Conservation (phyloP, 53 echinoderm and acorn worm genomes). For the Pentamera pediparva region DNA sequence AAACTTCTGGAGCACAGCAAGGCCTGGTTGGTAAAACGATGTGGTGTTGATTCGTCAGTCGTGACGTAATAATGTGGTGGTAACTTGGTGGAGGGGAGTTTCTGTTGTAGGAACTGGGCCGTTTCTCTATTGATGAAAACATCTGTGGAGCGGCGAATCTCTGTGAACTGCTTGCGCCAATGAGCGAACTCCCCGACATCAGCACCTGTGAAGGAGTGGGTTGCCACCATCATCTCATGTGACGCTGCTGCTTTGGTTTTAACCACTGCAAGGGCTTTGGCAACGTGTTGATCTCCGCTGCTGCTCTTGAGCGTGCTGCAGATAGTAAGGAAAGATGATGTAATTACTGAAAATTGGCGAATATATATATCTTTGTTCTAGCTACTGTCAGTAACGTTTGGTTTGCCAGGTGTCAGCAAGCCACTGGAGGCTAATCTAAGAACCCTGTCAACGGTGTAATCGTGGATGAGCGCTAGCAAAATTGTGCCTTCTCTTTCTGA, state of each 20-base stretch:
- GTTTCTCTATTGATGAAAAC: neutral
- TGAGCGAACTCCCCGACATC: conserved; percentile 6
- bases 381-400: too few species aligned
- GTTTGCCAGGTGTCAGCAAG: too few species aligned
- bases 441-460: too few species aligned
- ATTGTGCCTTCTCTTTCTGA: too few species aligned
- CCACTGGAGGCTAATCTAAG: too few species aligned
- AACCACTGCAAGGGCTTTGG: neutral
- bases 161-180: neutral
- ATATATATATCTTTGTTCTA: too few species aligned
- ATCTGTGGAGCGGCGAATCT: neutral
- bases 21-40: neutral
- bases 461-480: too few species aligned
- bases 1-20: neutral
- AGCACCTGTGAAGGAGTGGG: neutral
- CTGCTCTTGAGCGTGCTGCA: neutral
- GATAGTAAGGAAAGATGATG: neutral
- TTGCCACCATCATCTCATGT: neutral
- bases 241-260: neutral
- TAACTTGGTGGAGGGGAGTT: neutral
- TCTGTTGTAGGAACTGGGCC: neutral
- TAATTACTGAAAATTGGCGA: too few species aligned
- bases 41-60: neutral
- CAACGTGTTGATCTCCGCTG: neutral
- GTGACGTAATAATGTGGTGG: neutral